These are phyloP conservation scores for Dusona sp. DNA, from an alignment of 2,888 invertebrate species.

Conservation along the genomic window DNA sequence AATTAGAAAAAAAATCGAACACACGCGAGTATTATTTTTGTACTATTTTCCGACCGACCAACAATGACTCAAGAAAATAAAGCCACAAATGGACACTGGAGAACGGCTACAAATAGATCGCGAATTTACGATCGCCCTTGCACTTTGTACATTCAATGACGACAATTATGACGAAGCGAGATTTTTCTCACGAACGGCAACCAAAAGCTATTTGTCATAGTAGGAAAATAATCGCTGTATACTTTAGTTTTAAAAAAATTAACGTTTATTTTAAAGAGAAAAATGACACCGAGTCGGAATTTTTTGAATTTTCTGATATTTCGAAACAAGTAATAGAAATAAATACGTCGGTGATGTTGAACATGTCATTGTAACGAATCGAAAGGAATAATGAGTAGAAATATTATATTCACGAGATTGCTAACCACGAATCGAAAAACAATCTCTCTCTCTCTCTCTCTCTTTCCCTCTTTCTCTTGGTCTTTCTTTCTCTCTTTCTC, in stretches of 20 bases:
- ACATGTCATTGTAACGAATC: background rate
- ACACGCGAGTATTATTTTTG: background rate
- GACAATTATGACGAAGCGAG: background rate
- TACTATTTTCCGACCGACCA: background rate
- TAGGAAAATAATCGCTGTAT: background rate
- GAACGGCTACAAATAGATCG: background rate
- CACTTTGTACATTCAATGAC: constrained; percentile 8
- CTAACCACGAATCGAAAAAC: background rate
- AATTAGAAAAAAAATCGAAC: background rate
- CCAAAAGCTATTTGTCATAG: background rate
- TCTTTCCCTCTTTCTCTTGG: background rate
- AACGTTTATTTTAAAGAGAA: background rate
- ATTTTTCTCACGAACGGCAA: background rate
- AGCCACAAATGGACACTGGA: constrained; percentile 2
- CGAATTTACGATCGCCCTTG: constrained; percentile 6
- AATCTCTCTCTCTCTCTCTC: background rate
- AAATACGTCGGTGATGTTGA: background rate
- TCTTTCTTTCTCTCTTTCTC: background rate
- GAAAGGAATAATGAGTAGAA: background rate
- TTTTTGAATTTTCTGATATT: background rate
- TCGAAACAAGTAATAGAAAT: background rate
- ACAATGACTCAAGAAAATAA: background rate
- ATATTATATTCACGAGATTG: background rate
- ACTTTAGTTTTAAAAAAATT: too few relatives aligned
- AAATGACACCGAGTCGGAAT: background rate